These are phyloP conservation scores for Neosilurus hyrtlii DNA, from an alignment of 2,797 vertebrate species.

Conservation along the genomic window DNA sequence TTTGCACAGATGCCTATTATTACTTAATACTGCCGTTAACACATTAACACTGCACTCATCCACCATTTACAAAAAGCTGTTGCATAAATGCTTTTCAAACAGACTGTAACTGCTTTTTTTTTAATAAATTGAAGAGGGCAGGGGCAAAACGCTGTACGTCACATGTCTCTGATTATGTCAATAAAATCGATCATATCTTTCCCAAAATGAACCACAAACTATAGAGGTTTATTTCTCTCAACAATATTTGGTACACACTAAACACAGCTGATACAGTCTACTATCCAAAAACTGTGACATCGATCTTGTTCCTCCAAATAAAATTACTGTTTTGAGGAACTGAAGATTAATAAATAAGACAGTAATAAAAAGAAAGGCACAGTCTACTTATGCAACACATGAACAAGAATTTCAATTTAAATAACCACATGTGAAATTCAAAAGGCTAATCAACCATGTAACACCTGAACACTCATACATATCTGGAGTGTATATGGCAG, in stretches of 20 bases:
- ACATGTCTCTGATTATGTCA: no score
- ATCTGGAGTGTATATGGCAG: background rate
- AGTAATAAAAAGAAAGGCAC: background rate
- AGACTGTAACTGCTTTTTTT: background rate
- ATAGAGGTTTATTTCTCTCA: no score
- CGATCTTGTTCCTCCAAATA: no score
- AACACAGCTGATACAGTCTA: no score
- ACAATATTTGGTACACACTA: no score
- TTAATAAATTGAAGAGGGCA: no score
- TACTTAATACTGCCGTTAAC: background rate
- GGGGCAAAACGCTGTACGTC: no score
- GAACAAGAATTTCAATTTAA: background rate
- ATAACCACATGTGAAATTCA: background rate
- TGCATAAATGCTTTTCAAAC: background rate
- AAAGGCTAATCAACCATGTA: background rate
- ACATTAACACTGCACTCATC: background rate
- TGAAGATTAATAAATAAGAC: background rate
- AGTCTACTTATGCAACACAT: background rate
- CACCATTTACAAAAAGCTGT: background rate
- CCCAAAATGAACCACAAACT: no score
- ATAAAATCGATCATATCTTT: no score
- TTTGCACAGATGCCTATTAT: constrained; percentile 19
- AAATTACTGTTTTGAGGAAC: no score
- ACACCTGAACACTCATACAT: background rate
- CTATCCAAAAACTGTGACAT: no score